These are phyloP conservation scores for Danaus chrysippus DNA, from an alignment of 2,888 invertebrate species.

Conservation along the genomic window DNA sequence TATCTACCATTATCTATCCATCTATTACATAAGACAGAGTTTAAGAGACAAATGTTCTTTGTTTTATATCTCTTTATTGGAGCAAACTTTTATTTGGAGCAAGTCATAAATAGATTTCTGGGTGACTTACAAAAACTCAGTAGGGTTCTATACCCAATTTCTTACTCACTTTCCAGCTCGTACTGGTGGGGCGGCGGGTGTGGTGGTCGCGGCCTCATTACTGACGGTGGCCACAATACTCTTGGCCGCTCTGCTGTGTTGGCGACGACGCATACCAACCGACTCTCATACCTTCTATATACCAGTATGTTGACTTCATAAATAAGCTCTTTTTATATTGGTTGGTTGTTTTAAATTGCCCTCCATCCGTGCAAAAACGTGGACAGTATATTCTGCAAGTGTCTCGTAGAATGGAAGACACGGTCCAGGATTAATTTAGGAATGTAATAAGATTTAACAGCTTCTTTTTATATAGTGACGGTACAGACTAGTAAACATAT, in stretches of 20 bases:
- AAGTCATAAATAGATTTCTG: no score
- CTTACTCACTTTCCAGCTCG: not conserved
- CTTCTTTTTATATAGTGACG: no score
- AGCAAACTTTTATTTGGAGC: no score
- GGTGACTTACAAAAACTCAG: not conserved
- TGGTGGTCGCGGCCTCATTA: constrained; percentile 38
- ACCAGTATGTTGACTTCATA: constrained; percentile 14
- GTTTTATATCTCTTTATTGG: no score
- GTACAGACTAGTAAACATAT: no score
- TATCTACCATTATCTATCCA: no score
- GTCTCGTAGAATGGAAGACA: no score
- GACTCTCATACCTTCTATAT: constrained; percentile 11
- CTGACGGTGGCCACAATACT: constrained; percentile 31
- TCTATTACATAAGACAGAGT: no score
- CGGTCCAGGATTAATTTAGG: no score
- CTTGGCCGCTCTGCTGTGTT: constrained; percentile 14
- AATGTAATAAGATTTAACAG: no score
- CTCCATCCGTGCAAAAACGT: not conserved
- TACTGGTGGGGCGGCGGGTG: constrained; percentile 28
- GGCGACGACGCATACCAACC: not conserved
- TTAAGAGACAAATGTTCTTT: no score
- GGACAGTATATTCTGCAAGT: no score
- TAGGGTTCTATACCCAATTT: not conserved
- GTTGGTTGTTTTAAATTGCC: not conserved
- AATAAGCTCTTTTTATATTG: not conserved